Percentiles rank a stretch among this genome's conserved stretches.
These are phyloP conservation scores for Acanthosepion lycidas DNA, from an alignment of 2,888 invertebrate species.

Conservation along the genomic window DNA sequence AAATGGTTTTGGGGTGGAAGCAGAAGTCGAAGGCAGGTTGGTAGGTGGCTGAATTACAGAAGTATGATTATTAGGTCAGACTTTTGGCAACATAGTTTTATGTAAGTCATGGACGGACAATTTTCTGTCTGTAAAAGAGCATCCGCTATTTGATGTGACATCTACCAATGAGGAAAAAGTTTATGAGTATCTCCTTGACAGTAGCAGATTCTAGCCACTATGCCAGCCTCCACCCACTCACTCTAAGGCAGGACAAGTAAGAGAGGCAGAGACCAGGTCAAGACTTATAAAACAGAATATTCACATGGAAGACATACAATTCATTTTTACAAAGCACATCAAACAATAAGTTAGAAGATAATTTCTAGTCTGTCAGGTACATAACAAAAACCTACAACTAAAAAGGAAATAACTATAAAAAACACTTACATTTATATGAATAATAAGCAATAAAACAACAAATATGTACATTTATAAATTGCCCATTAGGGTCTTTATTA, in stretches of 20 bases:
- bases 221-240: neutral
- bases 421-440: too few species aligned
- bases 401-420: too few species aligned
- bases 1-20: neutral
- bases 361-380: too few species aligned
- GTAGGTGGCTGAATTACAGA: too few species aligned
- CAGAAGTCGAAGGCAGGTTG: neutral
- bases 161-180: neutral
- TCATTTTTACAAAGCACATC: too few species aligned
- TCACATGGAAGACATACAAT: neutral
- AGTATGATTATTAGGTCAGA: neutral
- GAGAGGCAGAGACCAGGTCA: neutral
- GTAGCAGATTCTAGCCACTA: neutral
- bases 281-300: neutral
- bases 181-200: slow-evolving; percentile 6
- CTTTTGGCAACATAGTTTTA: neutral
- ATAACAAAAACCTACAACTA: too few species aligned
- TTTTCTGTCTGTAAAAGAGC: slow-evolving; percentile 20
- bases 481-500: too few species aligned
- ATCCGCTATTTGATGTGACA: slow-evolving; percentile 33
- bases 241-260: neutral
- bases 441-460: too few species aligned
- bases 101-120: neutral
- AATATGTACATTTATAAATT: too few species aligned
- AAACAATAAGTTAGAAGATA: too few species aligned